Evolutionary conservation across 2,888 invertebrate genomes (phyloP).

Genomic region (Carpatolechia fugitivella): DNA sequence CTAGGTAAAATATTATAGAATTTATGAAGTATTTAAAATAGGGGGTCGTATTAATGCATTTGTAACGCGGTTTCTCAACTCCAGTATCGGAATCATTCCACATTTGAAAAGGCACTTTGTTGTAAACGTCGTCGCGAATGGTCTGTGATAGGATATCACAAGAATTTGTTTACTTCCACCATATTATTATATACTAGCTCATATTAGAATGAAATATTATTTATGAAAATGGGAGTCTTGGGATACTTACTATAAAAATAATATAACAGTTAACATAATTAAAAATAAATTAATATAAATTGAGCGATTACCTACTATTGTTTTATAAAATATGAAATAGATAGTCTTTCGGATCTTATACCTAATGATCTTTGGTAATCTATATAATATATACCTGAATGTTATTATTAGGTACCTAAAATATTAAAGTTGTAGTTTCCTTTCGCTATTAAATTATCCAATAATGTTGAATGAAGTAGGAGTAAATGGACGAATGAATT

Average conservation of each 20-base stretch:
- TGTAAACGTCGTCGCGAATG: conserved; percentile 35
- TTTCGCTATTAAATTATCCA: not conserved
- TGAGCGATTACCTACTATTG: not conserved
- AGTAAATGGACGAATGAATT: conserved; percentile 10
- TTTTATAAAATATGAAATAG: conserved; percentile 11
- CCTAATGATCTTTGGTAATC: too few relatives aligned
- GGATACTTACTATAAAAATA: not conserved
- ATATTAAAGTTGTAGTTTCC: not conserved
- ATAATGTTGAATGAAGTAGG: not conserved
- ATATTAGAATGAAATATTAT: not conserved
- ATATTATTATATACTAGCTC: too few relatives aligned
- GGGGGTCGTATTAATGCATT: not conserved
- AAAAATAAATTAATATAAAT: not conserved
- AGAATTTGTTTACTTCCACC: conserved; percentile 24
- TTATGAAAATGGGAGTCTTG: not conserved
- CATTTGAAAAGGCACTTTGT: conserved; percentile 27
- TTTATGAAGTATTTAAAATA: too few relatives aligned
- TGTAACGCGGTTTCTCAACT: not conserved
- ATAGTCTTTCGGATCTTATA: too few relatives aligned
- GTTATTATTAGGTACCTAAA: not conserved
- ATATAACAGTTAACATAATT: not conserved
- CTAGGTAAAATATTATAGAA: too few relatives aligned
- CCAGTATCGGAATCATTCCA: conserved; percentile 31
- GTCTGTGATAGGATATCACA: conserved; percentile 55
- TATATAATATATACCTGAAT: too few relatives aligned